Evolutionary conservation across 2,888 invertebrate genomes (phyloP), one percentile per base, ranked within the genome.

Genomic region (Cyclophora punctaria): DNA sequence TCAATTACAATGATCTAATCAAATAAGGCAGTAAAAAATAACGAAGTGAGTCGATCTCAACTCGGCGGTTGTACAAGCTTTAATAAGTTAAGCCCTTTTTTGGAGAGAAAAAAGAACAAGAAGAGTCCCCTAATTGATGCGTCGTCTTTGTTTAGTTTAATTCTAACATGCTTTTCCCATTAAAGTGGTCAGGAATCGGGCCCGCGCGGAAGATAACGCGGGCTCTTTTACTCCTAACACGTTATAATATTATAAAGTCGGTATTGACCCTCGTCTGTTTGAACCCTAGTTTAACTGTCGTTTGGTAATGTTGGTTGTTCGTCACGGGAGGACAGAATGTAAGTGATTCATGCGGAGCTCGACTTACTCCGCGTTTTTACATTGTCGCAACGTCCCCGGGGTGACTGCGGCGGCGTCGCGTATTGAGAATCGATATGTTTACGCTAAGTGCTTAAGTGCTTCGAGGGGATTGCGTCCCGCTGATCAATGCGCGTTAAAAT

Each of bases 91-190:
- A 84, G 76, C 77, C 80, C 80, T 80, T 87, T 83, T 84, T 78
- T 63, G 66, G 70, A 76, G 73, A 63, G 64, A 57, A 65, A 68
- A 80, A 74, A 76, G 83, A 78, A 77, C 61, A 58, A 67, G 78
- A 72, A 71, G 74, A 71, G 75, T 76, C 69, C 80, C 80, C 86
- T 89, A 89, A 89, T 89, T 89, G 89, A 89, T 89, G 89, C 88
- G 86, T 89, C 85, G 86, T 84, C 88, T 89, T 88, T 88, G 88
- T 87, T 89, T 87, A 89, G 89, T 85, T 89, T 87, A 88, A 89
- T 88, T 89, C 88, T 85, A 86, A 89, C 89, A 89, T 87, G 89
- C 78, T 89, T 89, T 88, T 86, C 86, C 89, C 89, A 89, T 89
- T 89, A 89, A 87, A 87, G 81, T 85, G 86, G 85, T 83, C 85